Evolutionary conservation across 2,113 vertebrate species (phyloP).

Genomic region (Rostratula benghalensis): DNA sequence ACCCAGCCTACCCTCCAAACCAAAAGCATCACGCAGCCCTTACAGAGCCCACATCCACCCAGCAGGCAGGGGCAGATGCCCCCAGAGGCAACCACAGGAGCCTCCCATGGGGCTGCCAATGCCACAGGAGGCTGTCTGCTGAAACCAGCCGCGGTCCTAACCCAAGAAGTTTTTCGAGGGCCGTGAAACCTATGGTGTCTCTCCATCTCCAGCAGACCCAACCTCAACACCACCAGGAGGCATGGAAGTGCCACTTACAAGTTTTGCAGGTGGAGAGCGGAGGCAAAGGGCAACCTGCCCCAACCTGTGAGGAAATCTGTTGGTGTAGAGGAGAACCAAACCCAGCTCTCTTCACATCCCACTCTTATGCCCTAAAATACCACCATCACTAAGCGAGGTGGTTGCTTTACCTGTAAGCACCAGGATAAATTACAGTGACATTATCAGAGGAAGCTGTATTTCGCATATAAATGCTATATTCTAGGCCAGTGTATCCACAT

Average conservation of each 20-base stretch:
- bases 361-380: not conserved
- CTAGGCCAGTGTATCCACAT: not conserved
- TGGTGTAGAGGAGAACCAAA: not conserved
- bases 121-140: not conserved
- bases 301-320: fast-evolving
- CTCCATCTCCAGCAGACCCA: not conserved
- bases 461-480: not conserved
- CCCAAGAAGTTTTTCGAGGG: not conserved
- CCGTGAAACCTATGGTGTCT: not conserved
- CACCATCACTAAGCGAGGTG: not conserved
- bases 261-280: slow-evolving; percentile 18
- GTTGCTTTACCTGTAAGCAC: not conserved
- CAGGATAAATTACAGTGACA: not conserved
- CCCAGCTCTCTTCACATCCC: not conserved
- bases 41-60: not conserved
- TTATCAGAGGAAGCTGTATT: not conserved
- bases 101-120: not conserved
- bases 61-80: fast-evolving
- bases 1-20: not conserved
- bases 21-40: not conserved
- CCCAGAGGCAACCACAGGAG: not conserved
- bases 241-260: slow-evolving; percentile 26
- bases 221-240: slow-evolving; percentile 38
- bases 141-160: not conserved
- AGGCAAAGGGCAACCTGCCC: not conserved